Evolutionary conservation across 2,113 vertebrate species (phyloP).

Genomic region (Cairina moschata): DNA sequence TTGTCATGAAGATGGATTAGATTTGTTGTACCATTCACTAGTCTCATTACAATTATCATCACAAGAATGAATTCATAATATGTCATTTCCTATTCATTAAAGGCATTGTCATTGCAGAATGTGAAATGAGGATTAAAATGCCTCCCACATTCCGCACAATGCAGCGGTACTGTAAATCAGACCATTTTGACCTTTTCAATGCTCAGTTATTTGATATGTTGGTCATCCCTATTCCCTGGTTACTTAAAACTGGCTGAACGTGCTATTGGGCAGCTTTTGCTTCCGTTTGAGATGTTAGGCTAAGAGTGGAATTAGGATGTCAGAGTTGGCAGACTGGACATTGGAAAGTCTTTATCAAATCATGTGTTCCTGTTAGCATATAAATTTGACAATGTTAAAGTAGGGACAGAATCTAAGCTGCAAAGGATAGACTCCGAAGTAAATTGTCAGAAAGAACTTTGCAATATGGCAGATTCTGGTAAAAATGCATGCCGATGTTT

Average conservation of each 20-base stretch:
- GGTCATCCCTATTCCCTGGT: neutral
- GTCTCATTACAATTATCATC: conserved; percentile 69
- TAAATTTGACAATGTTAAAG: neutral
- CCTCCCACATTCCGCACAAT: neutral
- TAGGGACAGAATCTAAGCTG: neutral
- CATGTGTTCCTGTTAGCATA: neutral
- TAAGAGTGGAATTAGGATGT: neutral
- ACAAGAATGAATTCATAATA: conserved; percentile 67
- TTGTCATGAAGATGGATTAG: conserved; percentile 63
- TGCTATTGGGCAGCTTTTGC: neutral
- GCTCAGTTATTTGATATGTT: neutral
- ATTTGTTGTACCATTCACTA: conserved; percentile 65
- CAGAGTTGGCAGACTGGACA: neutral
- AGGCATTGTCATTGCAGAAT: conserved; percentile 35
- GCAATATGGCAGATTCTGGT: neutral
- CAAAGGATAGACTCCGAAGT: neutral
- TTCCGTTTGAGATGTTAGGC: neutral
- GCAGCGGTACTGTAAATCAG: conserved; percentile 18
- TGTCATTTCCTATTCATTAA: conserved; percentile 69
- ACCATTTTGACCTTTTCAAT: conserved; percentile 4
- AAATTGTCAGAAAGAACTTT: neutral
- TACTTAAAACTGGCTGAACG: neutral
- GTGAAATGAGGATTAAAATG: conserved; percentile 29
- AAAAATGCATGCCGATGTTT: neutral
- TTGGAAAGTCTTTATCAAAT: neutral